These are phyloP conservation scores for Equus quagga DNA, from an alignment of 2,113 vertebrate species.

Conservation along the genomic window DNA sequence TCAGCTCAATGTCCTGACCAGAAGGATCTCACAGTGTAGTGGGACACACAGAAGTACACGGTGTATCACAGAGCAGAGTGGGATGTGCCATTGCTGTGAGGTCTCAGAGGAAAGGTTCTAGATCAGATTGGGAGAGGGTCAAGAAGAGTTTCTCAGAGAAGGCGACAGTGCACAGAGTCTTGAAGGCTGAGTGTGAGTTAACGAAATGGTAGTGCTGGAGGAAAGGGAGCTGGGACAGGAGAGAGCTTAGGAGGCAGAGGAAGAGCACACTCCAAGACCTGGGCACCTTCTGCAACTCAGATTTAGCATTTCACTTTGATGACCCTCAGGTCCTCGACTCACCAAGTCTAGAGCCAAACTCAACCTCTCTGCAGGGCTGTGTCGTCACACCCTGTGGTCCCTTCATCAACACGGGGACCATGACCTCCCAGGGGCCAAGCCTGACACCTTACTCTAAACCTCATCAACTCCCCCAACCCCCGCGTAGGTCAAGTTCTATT, in stretches of 20 bases:
- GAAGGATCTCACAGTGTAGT: neutral
- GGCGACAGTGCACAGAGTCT: neutral
- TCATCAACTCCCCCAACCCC: neutral
- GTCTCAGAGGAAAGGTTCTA: neutral
- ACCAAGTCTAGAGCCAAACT: too few species aligned
- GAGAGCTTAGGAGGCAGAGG: too few species aligned
- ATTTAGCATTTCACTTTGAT: neutral
- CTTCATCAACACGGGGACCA: neutral
- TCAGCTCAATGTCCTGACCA: neutral
- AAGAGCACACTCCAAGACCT: too few species aligned
- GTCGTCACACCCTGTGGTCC: neutral
- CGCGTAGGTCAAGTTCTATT: neutral
- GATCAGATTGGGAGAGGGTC: too few species aligned
- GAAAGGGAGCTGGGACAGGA: neutral
- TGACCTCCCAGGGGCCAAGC: neutral
- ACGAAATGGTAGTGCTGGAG: neutral
- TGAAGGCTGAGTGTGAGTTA: neutral
- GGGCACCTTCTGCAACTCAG: too few species aligned
- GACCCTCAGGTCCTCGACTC: neutral
- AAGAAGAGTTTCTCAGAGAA: neutral
- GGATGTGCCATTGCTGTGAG: too few species aligned
- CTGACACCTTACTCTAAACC: neutral
- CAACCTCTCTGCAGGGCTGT: too few species aligned
- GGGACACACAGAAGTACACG: too few species aligned
- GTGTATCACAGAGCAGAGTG: neutral